These are phyloP conservation scores for Euthynnus affinis DNA, from an alignment of 2,797 vertebrate genomes.

Conservation along the genomic window DNA sequence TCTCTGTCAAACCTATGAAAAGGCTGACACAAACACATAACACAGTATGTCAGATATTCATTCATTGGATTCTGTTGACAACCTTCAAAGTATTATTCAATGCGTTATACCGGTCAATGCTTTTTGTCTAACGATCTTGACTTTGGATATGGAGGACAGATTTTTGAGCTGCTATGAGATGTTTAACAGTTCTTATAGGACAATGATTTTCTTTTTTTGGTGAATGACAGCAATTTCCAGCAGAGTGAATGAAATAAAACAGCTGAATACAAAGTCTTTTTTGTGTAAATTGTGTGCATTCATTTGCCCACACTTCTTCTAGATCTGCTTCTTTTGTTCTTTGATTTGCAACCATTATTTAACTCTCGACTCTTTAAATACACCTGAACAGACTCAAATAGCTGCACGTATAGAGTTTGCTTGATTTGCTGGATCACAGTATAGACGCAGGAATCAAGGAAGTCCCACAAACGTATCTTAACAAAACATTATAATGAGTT, in stretches of 20 bases:
- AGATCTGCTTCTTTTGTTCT: background rate
- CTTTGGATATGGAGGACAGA: background rate
- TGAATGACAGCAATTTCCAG: background rate
- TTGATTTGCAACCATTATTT: background rate
- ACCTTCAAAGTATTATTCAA: constrained; percentile 20
- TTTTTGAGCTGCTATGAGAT: background rate
- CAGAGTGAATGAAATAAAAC: background rate
- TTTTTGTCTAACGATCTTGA: constrained; percentile 6
- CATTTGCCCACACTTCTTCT: background rate
- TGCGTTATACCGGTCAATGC: background rate
- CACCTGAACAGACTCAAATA: background rate
- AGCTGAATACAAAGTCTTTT: background rate
- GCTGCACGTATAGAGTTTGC: background rate
- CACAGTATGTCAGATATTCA: constrained; percentile 32
- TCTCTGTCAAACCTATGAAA: constrained; percentile 58
- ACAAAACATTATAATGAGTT: background rate
- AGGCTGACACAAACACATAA: constrained; percentile 49
- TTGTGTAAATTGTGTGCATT: background rate
- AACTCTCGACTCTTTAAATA: background rate
- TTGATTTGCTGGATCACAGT: no score
- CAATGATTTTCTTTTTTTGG: background rate
- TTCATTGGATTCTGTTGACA: constrained; percentile 34
- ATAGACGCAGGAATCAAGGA: no score
- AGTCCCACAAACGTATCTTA: no score
- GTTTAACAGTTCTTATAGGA: background rate